Percentiles rank a stretch among this genome's conserved stretches.
Evolutionary conservation across 2,797 vertebrate genomes (phyloP).

Genomic region (Microctenopoma steveboyesi): DNA sequence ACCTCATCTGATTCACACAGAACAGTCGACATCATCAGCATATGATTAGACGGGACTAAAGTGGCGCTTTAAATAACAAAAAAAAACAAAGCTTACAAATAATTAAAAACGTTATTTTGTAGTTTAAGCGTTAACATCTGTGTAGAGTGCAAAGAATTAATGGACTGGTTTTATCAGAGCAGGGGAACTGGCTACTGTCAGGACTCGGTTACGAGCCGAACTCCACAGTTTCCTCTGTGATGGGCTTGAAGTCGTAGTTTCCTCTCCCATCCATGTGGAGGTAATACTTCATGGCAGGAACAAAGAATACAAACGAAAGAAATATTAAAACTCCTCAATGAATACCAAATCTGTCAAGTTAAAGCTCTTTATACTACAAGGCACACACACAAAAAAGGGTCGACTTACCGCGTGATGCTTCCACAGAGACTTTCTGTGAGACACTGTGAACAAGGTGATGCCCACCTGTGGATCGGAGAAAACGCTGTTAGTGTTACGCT

Average conservation of each 20-base stretch:
- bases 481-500: not conserved
- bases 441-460: slow-evolving; percentile 97
- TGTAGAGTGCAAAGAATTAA: slow-evolving; percentile 62
- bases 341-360: too few relatives aligned
- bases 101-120: slow-evolving; percentile 80
- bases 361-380: too few relatives aligned
- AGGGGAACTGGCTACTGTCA: not conserved
- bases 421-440: slow-evolving; percentile 98
- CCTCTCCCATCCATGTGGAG: slow-evolving; percentile 98
- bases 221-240: slow-evolving; percentile 95
- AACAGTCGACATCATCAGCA: slow-evolving; percentile 9
- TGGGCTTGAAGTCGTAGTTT: slow-evolving; percentile 96
- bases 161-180: slow-evolving; percentile 46
- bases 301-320: not conserved
- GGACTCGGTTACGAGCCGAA: slow-evolving; percentile 89
- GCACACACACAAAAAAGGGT: too few relatives aligned
- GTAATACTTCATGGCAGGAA: slow-evolving; percentile 85
- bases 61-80: slow-evolving; percentile 61
- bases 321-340: too few relatives aligned
- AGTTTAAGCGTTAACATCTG: slow-evolving; percentile 68
- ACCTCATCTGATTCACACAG: not conserved
- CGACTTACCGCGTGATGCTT: slow-evolving; percentile 92
- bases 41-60: slow-evolving; percentile 68
- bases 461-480: slow-evolving; percentile 86
- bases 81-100: slow-evolving; percentile 23